phyloP scores from a whole-genome alignment of 2,113 vertebrate genomes.

The Gymnogyps californianus region DNA sequence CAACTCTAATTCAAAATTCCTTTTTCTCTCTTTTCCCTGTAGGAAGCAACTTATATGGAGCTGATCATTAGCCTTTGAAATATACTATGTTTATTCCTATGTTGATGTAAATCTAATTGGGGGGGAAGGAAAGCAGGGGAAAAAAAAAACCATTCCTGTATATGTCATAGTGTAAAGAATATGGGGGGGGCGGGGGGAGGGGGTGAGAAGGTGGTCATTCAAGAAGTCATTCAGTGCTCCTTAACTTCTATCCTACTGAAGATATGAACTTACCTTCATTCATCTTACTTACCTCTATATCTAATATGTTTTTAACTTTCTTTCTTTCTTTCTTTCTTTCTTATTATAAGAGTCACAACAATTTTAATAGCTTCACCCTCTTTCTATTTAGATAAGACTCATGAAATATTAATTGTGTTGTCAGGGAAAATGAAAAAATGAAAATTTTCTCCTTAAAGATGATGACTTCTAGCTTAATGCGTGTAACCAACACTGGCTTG shows the following conservation, averaged over 20 bases:
- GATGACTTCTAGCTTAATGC: neutral
- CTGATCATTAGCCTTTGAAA: neutral
- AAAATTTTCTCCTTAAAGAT: neutral
- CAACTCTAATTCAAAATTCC: neutral
- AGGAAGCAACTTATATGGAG: neutral
- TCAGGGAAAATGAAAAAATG: neutral
- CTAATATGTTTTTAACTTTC: neutral
- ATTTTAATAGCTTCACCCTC: neutral
- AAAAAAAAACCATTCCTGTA: neutral
- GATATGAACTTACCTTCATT: neutral
- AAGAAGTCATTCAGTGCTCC: no score
- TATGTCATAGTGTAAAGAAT: neutral
- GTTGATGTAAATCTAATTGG: neutral
- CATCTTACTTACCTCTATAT: neutral
- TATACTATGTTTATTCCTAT: neutral
- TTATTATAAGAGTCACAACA: neutral
- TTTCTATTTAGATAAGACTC: neutral
- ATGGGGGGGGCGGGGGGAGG: no score
- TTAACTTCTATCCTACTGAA: neutral
- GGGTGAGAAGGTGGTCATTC: no score
- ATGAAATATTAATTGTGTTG: neutral
- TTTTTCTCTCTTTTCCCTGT: neutral
- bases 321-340: rapidly evolving
- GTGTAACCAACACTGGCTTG: neutral
- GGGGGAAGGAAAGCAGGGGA: no score